phyloP scores from a whole-genome alignment of 2,888 invertebrate genomes.

The Malacosoma neustria region DNA sequence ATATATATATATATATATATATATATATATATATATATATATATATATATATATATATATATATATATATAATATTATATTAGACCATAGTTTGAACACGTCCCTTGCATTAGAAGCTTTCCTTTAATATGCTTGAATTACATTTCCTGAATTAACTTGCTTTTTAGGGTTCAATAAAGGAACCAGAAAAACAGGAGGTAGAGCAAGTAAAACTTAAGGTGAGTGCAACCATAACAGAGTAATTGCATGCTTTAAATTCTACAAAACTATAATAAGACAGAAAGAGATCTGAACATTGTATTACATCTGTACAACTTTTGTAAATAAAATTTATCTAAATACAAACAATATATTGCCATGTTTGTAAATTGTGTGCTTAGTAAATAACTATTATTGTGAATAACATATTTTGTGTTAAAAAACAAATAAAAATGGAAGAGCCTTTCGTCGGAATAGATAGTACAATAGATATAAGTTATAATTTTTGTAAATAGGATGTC shows the following conservation, averaged over 20 bases:
- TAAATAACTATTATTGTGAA: conserved; percentile 38
- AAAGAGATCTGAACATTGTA: conserved; percentile 19
- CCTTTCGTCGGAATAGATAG: not conserved
- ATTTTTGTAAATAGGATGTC: conserved; percentile 60
- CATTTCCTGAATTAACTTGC: conserved; percentile 39
- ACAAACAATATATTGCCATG: conserved; percentile 25
- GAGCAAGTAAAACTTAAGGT: conserved; percentile 63
- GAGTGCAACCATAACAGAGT: conserved; percentile 27
- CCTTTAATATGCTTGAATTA: too few relatives aligned
- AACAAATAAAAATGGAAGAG: too few relatives aligned
- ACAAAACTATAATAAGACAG: not conserved
- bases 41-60: too few relatives aligned
- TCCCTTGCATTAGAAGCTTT: too few relatives aligned
- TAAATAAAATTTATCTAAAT: conserved; percentile 26
- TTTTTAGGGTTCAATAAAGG: conserved; percentile 58
- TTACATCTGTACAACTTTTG: conserved; percentile 6
- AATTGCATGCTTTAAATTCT: conserved; percentile 18
- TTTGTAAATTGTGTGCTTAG: conserved; percentile 33
- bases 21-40: too few relatives aligned
- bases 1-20: too few relatives aligned
- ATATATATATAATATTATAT: too few relatives aligned
- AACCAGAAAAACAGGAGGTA: conserved; percentile 43
- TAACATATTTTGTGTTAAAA: conserved; percentile 18
- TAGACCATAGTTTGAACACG: too few relatives aligned
- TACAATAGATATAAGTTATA: conserved; percentile 17